These are phyloP conservation scores for Zaprionus obscuricornis DNA, from an alignment of 2,888 invertebrate genomes.

Conservation along the genomic window DNA sequence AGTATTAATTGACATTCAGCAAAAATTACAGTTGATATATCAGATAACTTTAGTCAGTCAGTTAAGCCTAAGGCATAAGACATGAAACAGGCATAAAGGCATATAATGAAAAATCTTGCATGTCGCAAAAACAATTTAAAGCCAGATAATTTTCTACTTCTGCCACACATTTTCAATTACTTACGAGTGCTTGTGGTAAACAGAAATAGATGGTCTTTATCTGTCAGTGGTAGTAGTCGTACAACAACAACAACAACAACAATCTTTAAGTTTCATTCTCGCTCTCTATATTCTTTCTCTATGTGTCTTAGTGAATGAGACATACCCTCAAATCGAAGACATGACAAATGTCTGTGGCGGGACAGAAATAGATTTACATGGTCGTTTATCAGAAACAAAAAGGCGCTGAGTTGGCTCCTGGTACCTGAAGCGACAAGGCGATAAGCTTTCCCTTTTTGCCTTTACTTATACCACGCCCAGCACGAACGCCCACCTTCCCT, in stretches of 20 bases:
- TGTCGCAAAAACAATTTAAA: not conserved
- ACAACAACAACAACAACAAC: too few species aligned
- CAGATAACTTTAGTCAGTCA: not conserved
- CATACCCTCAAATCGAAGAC: conserved; percentile 36
- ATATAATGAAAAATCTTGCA: not conserved
- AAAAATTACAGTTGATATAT: not conserved
- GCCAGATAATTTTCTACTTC: conserved; percentile 23
- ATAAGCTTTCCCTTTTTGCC: conserved; percentile 17
- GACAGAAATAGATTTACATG: conserved; percentile 63
- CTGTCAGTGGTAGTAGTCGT: too few species aligned
- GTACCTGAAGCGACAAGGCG: conserved; percentile 58
- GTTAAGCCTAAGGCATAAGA: too few species aligned
- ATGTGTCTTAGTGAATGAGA: not conserved
- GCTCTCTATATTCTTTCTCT: too few species aligned
- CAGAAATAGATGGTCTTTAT: not conserved
- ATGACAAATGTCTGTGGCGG: conserved; percentile 65
- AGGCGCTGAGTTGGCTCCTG: conserved; percentile 43
- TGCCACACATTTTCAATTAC: conserved; percentile 41
- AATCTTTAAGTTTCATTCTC: not conserved
- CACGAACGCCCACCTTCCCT: not conserved
- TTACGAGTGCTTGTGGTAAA: conserved; percentile 10
- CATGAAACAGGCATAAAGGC: too few species aligned
- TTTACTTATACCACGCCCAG: not conserved
- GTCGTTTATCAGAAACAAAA: conserved; percentile 71
- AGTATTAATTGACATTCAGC: not conserved